Base-by-base conservation (phyloP, 2,113 vertebrate species). In the Sapajus apella region DNA sequence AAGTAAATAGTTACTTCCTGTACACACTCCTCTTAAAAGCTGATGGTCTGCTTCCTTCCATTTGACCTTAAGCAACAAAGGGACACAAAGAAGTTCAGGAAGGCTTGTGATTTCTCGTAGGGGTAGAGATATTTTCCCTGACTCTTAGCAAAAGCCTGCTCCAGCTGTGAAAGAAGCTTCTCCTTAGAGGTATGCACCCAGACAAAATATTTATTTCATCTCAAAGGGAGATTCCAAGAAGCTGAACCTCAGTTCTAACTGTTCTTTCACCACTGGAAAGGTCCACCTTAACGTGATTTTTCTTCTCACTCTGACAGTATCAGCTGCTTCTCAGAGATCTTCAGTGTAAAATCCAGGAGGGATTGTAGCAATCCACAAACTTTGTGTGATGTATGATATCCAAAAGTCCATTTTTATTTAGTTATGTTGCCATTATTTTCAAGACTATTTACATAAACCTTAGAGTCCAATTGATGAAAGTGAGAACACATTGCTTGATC, bases 341-440 rank as follows among this genome's bases (percentile, higher is more conserved):
- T 99, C 99, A 98, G 99, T 99, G 79, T 99, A 99, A 98, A 99
- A 99, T 40, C 99, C 98, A 40, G 99, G 99, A 68, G 99, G 99
- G 91, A 99, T 99, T 97, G 99, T 99, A 0, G 99, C 99, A 96
- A 99, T 99, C 99, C 99, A 99, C 16, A 99, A 98, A 50, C 98
- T 99, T 79, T 99, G 98, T 99, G 97, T 35, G 99, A 99, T 72
- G 99, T 99, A 76, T 99, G 99, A 97, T 99, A 99, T 80, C 99
- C 99, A 98, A 99, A 99, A 5, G 99, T 98, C 92, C 99, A 98
- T 96, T 99, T 99, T 95, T 99, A 92, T 89, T 99, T 99, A 2
- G 99, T 99, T 96, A 99, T 99, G 97, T 99, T 99, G 95, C 99
- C 99, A 98, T 99, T 99, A 95, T 99, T 99, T 52, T 99, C 99